Percentiles rank a stretch among this genome's conserved stretches.
Conservation (phyloP, 2,888 invertebrate genomes). For the Himalopsyche tibetana region DNA sequence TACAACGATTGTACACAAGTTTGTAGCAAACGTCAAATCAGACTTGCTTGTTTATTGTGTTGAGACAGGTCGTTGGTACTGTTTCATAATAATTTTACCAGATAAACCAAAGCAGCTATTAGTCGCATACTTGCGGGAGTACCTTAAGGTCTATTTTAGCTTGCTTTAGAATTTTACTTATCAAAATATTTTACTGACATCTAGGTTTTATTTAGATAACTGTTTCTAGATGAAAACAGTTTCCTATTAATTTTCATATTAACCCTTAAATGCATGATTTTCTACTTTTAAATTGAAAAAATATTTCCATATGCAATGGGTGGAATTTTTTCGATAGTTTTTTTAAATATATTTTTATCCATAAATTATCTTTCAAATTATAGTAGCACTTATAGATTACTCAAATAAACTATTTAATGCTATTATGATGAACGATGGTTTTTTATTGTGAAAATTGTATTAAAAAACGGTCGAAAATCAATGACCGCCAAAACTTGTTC, state of each 20-base stretch:
- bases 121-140: neutral
- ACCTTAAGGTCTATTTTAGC: neutral
- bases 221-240: slow-evolving; percentile 30
- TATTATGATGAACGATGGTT: too few species aligned
- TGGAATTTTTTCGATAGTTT: too few species aligned
- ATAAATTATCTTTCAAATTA: too few species aligned
- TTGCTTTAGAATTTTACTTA: neutral
- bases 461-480: too few species aligned
- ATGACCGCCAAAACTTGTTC: too few species aligned
- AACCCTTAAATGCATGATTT: too few species aligned
- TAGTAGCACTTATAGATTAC: too few species aligned
- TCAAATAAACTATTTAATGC: too few species aligned
- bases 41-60: slow-evolving; percentile 37
- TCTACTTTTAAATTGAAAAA: too few species aligned
- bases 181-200: neutral
- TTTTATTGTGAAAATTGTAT: too few species aligned
- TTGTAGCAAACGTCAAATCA: neutral
- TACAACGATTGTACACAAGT: neutral
- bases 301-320: too few species aligned
- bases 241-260: neutral
- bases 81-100: neutral
- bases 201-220: neutral
- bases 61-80: slow-evolving; percentile 32
- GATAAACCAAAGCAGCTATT: neutral
- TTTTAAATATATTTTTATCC: too few species aligned